phyloP scores from a whole-genome alignment of 2,888 invertebrate species.

The Stenolophus ochropezus region DNA sequence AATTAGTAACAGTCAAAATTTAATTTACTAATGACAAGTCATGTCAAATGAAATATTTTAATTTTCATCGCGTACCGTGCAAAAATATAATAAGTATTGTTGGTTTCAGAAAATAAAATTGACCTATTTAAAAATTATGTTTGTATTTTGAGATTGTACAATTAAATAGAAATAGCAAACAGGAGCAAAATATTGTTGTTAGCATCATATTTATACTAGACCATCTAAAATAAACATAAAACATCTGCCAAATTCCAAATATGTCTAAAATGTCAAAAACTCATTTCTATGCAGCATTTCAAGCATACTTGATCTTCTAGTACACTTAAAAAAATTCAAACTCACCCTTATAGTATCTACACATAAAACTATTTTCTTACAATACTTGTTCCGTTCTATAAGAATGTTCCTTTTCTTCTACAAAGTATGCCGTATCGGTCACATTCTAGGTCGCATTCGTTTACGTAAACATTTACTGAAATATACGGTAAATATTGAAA shows the following conservation, averaged over 20 bases:
- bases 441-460: conserved; percentile 34
- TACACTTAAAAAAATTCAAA: conserved; percentile 40
- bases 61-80: too few relatives aligned
- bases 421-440: background rate
- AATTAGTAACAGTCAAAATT: too few relatives aligned
- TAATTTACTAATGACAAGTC: too few relatives aligned
- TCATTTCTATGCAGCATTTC: conserved; percentile 49
- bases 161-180: background rate
- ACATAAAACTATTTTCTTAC: conserved; percentile 10
- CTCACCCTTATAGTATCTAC: conserved; percentile 24
- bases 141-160: too few relatives aligned
- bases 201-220: conserved; percentile 2
- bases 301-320: conserved; percentile 58
- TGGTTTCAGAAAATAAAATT: too few relatives aligned
- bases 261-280: conserved; percentile 58
- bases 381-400: background rate
- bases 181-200: background rate
- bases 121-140: too few relatives aligned
- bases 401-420: conserved; percentile 30
- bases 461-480: conserved; percentile 60
- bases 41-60: too few relatives aligned
- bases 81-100: too few relatives aligned
- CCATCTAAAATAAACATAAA: conserved; percentile 50
- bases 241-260: conserved; percentile 43
- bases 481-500: conserved; percentile 60